A percentile compares a stretch with the other conserved stretches of the same genome.
These are phyloP conservation scores for Heptranchias perlo DNA, from an alignment of 2,113 vertebrate species.

Conservation along the genomic window DNA sequence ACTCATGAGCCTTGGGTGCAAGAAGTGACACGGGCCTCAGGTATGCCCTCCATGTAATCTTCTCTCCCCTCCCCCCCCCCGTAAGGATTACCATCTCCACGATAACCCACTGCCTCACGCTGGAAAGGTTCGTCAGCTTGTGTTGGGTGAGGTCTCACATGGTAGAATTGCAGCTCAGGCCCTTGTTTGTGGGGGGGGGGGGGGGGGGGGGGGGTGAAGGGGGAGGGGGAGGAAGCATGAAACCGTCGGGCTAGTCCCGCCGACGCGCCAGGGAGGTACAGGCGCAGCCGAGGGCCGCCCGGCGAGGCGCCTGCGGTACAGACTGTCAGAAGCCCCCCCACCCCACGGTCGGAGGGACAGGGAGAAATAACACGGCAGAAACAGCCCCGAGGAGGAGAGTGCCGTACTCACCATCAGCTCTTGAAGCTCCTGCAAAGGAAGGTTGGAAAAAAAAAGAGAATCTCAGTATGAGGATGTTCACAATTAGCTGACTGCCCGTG, in stretches of 20 bases:
- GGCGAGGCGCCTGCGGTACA: no score
- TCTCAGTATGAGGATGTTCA: neutral
- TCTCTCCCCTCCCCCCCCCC: no score
- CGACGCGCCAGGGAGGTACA: neutral
- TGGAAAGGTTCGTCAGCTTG: neutral
- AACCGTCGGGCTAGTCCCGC: neutral
- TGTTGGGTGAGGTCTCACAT: neutral
- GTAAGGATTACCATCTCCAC: no score
- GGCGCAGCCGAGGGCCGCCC: no score
- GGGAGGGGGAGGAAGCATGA: neutral
- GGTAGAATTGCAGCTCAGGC: neutral
- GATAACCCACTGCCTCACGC: no score
- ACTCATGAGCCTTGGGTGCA: neutral
- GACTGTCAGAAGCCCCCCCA: no score
- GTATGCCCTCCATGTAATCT: no score
- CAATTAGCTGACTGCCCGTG: neutral
- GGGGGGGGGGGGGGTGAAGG: fast-evolving
- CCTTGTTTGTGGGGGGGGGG: neutral
- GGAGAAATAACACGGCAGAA: neutral
- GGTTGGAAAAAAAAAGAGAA: neutral
- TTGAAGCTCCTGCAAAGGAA: neutral
- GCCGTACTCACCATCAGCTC: constrained; percentile 23
- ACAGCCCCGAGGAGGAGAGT: neutral
- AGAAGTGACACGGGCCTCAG: neutral
- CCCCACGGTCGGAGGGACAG: no score